Conservation (phyloP, 2,797 vertebrate species). For the Bradypodion ventrale region DNA sequence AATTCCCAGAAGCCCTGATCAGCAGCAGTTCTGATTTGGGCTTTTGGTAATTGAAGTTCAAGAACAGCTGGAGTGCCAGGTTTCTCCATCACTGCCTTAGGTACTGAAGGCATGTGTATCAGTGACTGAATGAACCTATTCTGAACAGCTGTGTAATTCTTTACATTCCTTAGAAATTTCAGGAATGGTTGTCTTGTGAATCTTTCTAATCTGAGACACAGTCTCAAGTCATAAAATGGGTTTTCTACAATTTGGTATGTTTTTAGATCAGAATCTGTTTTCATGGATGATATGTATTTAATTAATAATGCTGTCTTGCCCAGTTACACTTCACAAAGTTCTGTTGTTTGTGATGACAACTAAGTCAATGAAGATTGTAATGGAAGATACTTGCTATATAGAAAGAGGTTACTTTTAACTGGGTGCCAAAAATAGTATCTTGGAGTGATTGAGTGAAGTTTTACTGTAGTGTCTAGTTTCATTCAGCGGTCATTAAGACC, state of each 20-base stretch:
- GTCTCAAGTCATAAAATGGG: background rate
- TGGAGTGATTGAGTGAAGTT: conserved; percentile 19
- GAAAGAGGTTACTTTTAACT: conserved; percentile 44
- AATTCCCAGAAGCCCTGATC: too few relatives aligned
- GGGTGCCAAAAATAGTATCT: conserved; percentile 44
- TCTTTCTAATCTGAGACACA: background rate
- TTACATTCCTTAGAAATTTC: background rate
- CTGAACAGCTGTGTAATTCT: too few relatives aligned
- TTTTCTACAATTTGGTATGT: background rate
- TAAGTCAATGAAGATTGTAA: conserved; percentile 37
- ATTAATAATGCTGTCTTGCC: conserved; percentile 6
- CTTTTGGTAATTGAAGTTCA: too few relatives aligned
- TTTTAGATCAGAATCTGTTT: background rate
- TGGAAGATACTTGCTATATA: conserved; percentile 30
- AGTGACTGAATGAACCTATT: too few relatives aligned
- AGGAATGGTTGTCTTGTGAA: background rate
- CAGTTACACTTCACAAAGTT: background rate
- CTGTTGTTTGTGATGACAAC: background rate
- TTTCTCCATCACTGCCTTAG: too few relatives aligned
- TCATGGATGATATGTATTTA: background rate
- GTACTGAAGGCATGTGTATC: too few relatives aligned
- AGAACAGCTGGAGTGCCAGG: too few relatives aligned
- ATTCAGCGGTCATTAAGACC: conserved; percentile 10
- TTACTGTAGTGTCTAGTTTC: conserved; percentile 15
- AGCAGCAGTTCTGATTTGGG: too few relatives aligned